Percentiles rank a stretch among this genome's conserved stretches.
These are phyloP conservation scores for Acridotheres tristis DNA, from an alignment of 2,797 vertebrate species.

Conservation along the genomic window DNA sequence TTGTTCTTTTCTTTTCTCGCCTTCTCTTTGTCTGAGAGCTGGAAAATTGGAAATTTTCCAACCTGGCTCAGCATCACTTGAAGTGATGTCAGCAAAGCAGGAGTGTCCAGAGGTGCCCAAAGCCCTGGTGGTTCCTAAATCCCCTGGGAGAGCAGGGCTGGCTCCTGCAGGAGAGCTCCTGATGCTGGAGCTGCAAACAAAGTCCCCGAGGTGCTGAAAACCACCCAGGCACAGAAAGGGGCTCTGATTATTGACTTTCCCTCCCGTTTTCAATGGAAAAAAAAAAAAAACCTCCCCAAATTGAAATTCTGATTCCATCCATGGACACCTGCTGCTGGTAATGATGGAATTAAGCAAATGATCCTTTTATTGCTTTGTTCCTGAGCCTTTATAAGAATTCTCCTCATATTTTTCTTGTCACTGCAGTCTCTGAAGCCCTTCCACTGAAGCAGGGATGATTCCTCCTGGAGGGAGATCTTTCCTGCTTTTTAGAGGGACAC, in stretches of 20 bases:
- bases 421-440: background rate
- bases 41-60: no score
- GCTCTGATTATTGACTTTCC: background rate
- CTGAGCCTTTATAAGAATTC: background rate
- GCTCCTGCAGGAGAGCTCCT: background rate
- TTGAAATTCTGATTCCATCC: background rate
- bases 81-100: no score
- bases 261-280: background rate
- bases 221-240: background rate
- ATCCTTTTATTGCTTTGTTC: constrained; percentile 16
- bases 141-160: rapidly evolving
- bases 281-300: background rate
- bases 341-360: constrained; percentile 31
- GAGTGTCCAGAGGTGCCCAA: no score
- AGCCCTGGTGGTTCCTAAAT: background rate
- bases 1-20: no score
- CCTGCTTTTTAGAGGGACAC: background rate
- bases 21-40: no score
- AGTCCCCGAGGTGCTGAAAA: rapidly evolving
- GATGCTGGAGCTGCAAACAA: background rate
- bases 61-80: no score
- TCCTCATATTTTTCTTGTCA: background rate
- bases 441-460: background rate
- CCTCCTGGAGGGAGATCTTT: background rate
- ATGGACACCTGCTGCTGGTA: background rate